Conservation (phyloP, 2,888 invertebrate species). For the Eupithecia exiguata region DNA sequence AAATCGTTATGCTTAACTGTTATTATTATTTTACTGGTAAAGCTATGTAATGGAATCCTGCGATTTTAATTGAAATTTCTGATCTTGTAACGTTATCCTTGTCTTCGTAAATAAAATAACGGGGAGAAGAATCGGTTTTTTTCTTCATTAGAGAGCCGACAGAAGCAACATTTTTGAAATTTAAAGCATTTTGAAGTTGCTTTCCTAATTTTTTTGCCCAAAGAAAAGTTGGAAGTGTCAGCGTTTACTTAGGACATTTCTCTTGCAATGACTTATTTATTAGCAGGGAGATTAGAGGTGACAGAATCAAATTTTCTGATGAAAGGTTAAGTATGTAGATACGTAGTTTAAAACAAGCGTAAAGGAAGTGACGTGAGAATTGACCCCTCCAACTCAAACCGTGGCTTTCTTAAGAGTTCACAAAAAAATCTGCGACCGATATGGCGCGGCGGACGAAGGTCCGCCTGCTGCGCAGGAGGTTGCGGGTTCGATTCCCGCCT, state of each 20-base stretch:
- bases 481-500: no score
- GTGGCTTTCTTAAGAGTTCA: no score
- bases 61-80: conserved; percentile 27
- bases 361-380: no score
- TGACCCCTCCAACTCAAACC: no score
- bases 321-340: no score
- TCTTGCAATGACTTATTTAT: not conserved
- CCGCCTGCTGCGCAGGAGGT: no score
- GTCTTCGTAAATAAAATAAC: not conserved
- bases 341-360: no score
- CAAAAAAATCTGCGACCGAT: no score
- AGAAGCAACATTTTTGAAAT: not conserved
- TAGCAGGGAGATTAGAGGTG: no score
- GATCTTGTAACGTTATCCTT: not conserved
- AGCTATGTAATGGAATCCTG: conserved; percentile 28
- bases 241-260: not conserved
- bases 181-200: not conserved
- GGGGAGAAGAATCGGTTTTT: not conserved
- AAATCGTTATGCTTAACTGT: conserved; percentile 41
- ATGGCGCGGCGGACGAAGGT: no score
- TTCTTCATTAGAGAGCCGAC: not conserved
- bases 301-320: no score
- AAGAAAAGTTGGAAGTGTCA: not conserved
- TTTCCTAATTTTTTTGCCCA: not conserved
- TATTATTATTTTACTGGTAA: conserved; percentile 40